Conservation (phyloP, 92 coral and sea anemone genomes). For the Heliopora coerulea region DNA sequence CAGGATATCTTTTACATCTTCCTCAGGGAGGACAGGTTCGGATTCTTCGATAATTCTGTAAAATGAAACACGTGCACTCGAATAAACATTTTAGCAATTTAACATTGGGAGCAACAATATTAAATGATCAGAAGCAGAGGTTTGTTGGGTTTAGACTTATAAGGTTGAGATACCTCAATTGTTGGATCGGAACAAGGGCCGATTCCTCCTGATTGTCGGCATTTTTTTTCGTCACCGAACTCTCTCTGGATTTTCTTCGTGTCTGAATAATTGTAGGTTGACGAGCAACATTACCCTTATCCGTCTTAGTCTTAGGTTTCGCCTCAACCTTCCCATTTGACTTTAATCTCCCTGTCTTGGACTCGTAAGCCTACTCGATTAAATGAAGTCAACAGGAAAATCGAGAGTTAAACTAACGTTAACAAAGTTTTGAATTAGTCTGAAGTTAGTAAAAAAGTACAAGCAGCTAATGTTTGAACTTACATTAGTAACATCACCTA, state of each 20-base stretch:
- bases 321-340: neutral
- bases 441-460: too few species aligned
- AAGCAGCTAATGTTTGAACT: slow-evolving; percentile 2
- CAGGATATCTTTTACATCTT: slow-evolving; percentile 27
- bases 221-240: slow-evolving; percentile 29
- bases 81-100: neutral
- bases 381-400: neutral
- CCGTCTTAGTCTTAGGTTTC: slow-evolving; percentile 18
- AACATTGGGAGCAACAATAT: neutral
- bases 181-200: neutral
- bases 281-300: slow-evolving; percentile 22
- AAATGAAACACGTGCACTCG: slow-evolving; percentile 7
- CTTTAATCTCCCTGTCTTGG: neutral
- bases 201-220: slow-evolving; percentile 29
- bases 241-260: slow-evolving; percentile 28
- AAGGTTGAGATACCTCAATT: slow-evolving; percentile 14
- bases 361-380: slow-evolving; percentile 18
- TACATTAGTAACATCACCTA: slow-evolving; percentile 96
- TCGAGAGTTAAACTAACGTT: neutral
- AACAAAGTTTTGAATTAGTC: neutral
- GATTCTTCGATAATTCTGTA: slow-evolving; percentile 1
- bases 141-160: neutral
- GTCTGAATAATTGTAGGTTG: slow-evolving; percentile 18
- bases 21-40: slow-evolving; percentile 18
- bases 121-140: too few species aligned